A percentile compares a stretch with the other conserved stretches of the same genome.
Conservation (phyloP, 2,888 invertebrate genomes). For the Brenthis hecate region DNA sequence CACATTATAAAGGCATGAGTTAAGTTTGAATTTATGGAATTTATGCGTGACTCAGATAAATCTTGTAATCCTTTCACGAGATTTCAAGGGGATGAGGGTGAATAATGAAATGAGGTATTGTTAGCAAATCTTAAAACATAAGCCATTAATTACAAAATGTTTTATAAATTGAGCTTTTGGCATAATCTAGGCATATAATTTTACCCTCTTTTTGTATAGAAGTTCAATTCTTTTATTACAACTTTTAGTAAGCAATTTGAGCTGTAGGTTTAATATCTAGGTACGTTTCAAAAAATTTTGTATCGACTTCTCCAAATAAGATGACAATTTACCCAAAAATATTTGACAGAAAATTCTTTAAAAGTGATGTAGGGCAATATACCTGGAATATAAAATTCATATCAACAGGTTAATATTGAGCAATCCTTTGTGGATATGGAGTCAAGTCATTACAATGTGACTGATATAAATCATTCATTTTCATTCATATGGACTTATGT, state of each 20-base stretch:
- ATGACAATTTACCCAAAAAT: background rate
- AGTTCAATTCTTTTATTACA: no score
- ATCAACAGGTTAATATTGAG: constrained; percentile 20
- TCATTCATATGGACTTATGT: background rate
- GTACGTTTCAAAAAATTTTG: no score
- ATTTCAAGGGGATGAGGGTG: constrained; percentile 16
- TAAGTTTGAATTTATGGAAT: constrained; percentile 18
- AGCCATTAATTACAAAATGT: constrained; percentile 10
- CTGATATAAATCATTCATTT: constrained; percentile 6
- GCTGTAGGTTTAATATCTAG: no score
- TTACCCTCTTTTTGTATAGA: background rate
- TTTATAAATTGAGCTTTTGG: background rate
- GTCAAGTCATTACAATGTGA: constrained; percentile 10
- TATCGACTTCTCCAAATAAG: no score
- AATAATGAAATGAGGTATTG: constrained; percentile 23
- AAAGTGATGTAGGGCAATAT: background rate
- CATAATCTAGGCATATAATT: background rate
- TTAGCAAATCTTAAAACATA: constrained; percentile 21
- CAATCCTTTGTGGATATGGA: constrained; percentile 15
- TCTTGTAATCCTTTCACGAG: constrained; percentile 19
- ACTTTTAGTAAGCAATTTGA: no score
- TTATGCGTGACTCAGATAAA: constrained; percentile 17
- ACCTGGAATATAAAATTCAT: constrained; percentile 15
- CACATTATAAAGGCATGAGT: constrained; percentile 16
- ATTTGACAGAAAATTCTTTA: background rate